Percentiles rank a stretch among this genome's conserved stretches.
phyloP scores from a whole-genome alignment of 2,888 invertebrate species.

The Ecliptopera silaceata region DNA sequence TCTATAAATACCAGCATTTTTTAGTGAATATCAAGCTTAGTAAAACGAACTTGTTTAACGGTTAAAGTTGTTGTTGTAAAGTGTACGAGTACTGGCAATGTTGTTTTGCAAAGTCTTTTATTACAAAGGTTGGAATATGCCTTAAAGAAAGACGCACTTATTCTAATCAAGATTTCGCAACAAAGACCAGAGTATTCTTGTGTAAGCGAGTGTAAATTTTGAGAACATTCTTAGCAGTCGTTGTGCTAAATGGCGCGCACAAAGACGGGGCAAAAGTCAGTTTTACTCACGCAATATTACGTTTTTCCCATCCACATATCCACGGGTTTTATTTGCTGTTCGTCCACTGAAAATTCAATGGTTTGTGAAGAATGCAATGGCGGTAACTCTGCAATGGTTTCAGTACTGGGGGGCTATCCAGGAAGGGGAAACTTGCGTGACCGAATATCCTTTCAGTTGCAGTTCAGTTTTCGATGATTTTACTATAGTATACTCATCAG shows the following conservation, averaged over 20 bases:
- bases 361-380: constrained; percentile 66
- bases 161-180: constrained; percentile 25
- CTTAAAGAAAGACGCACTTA: constrained; percentile 20
- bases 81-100: not conserved
- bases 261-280: constrained; percentile 44
- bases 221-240: constrained; percentile 34
- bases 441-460: too few relatives aligned
- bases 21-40: too few relatives aligned
- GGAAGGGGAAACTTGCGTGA: too few relatives aligned
- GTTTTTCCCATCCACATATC: constrained; percentile 49
- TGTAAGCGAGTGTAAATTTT: constrained; percentile 35
- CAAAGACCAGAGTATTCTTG: constrained; percentile 26
- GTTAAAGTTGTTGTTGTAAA: not conserved
- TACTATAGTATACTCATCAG: too few relatives aligned
- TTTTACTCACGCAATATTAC: constrained; percentile 54
- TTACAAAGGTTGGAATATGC: not conserved
- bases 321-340: constrained; percentile 58
- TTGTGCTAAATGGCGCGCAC: constrained; percentile 38
- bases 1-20: too few relatives aligned
- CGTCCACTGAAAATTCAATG: constrained; percentile 64
- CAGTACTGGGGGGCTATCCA: too few relatives aligned
- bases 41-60: too few relatives aligned
- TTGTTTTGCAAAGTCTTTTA: not conserved
- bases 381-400: constrained; percentile 54
- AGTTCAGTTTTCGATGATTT: too few relatives aligned